These are phyloP conservation scores for Poecile montanus DNA, from an alignment of 2,797 vertebrate species.

Conservation along the genomic window DNA sequence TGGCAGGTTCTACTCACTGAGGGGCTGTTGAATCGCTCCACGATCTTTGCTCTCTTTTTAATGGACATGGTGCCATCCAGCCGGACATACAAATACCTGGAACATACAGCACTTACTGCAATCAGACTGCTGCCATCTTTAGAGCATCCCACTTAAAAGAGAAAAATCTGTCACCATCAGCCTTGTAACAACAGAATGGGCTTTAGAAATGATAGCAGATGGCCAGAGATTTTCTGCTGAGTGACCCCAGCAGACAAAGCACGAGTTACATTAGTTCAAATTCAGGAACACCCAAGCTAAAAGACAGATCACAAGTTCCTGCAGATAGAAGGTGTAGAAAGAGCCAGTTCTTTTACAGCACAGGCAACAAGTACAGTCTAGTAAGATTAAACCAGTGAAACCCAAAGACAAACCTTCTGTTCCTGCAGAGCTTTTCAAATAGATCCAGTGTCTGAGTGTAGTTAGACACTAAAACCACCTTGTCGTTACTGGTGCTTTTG, in stretches of 20 bases:
- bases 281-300: not conserved
- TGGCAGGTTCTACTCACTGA: constrained; percentile 79
- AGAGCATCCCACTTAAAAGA: not conserved
- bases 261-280: not conserved
- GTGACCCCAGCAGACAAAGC: not conserved
- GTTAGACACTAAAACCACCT: constrained; percentile 97
- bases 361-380: not conserved
- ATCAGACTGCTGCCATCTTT: not conserved
- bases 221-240: not conserved
- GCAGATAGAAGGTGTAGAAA: not conserved
- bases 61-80: constrained; percentile 98
- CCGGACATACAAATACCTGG: constrained; percentile 92
- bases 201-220: not conserved
- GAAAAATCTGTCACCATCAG: not conserved
- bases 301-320: not conserved
- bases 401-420: constrained; percentile 81
- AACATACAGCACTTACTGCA: not conserved
- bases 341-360: not conserved
- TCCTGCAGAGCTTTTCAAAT: constrained; percentile 94
- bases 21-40: constrained; percentile 91
- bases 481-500: constrained; percentile 87
- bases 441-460: constrained; percentile 97
- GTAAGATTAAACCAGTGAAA: not conserved
- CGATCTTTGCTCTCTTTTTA: constrained; percentile 95
- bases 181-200: not conserved